phyloP scores from a whole-genome alignment of 2,888 invertebrate species.

The Athrips mouffetella region DNA sequence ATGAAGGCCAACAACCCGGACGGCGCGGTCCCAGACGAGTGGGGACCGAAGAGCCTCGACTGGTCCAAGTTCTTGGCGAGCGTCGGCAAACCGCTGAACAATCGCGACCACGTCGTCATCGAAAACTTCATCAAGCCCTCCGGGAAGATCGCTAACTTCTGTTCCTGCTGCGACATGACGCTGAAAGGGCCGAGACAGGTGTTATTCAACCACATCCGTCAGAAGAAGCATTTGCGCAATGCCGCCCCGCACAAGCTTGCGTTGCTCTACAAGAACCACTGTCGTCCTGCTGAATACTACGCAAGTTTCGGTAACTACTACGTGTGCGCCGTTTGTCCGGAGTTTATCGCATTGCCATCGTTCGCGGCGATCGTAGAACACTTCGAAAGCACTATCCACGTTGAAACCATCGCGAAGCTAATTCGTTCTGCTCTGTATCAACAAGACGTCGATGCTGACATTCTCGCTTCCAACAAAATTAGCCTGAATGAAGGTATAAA shows the following conservation, averaged over 20 bases:
- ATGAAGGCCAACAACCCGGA: conserved; percentile 53
- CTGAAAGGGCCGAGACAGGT: conserved; percentile 68
- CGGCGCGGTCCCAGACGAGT: conserved; percentile 61
- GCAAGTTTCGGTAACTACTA: conserved; percentile 71
- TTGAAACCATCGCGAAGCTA: conserved; percentile 55
- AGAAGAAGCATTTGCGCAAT: conserved; percentile 69
- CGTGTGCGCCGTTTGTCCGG: conserved; percentile 60
- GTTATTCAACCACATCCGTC: conserved; percentile 68
- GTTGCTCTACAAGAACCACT: conserved; percentile 60
- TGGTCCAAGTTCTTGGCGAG: conserved; percentile 69
- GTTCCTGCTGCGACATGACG: conserved; percentile 68
- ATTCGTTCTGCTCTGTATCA: conserved; percentile 54
- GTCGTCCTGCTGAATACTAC: conserved; percentile 63
- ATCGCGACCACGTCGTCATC: conserved; percentile 62
- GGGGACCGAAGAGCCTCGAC: conserved; percentile 68
- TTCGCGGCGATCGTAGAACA: conserved; percentile 66
- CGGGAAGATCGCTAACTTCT: conserved; percentile 65
- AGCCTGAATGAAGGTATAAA: conserved; percentile 32
- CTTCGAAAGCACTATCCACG: conserved; percentile 56
- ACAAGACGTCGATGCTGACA: conserved; percentile 34
- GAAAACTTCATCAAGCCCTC: conserved; percentile 70
- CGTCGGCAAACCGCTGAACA: conserved; percentile 62
- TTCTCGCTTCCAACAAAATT: conserved; percentile 47
- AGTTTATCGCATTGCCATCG: conserved; percentile 56
- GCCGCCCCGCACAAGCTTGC: conserved; percentile 63